Evolutionary conservation across 2,888 invertebrate species (phyloP).

Genomic region (Labia minor): DNA sequence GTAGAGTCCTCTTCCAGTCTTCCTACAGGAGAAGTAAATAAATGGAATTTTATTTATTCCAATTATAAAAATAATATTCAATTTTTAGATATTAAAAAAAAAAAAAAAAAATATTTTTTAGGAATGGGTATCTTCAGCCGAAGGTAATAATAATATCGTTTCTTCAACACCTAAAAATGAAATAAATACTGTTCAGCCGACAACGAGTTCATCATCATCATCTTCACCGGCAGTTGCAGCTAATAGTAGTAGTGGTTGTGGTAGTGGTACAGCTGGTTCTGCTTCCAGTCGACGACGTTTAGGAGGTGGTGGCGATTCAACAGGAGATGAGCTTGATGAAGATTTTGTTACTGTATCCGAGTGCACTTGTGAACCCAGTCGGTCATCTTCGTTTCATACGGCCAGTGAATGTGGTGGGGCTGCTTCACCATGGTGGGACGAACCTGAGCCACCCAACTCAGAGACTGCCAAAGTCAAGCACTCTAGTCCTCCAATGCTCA

Average conservation of each 20-base stretch:
- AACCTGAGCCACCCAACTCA: slow-evolving; percentile 27
- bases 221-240: background rate
- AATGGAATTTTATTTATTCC: background rate
- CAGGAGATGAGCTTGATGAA: slow-evolving; percentile 41
- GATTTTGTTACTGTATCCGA: slow-evolving; percentile 59
- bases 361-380: slow-evolving; percentile 51
- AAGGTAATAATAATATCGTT: slow-evolving; percentile 27
- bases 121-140: slow-evolving; percentile 33
- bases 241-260: background rate
- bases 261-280: background rate
- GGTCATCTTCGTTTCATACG: slow-evolving; percentile 57
- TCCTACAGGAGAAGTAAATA: slow-evolving; percentile 24
- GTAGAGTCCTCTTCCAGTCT: slow-evolving; percentile 27
- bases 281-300: background rate
- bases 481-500: slow-evolving; percentile 18
- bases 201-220: background rate
- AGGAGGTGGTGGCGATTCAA: slow-evolving; percentile 15
- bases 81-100: too few relatives aligned
- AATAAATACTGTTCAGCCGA: background rate
- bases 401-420: slow-evolving; percentile 53
- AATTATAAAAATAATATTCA: background rate
- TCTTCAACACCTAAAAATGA: slow-evolving; percentile 32
- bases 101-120: too few relatives aligned
- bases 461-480: slow-evolving; percentile 35
- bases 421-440: slow-evolving; percentile 49